Conservation (phyloP, 2,888 invertebrate genomes). For the Melipona bicolor region DNA sequence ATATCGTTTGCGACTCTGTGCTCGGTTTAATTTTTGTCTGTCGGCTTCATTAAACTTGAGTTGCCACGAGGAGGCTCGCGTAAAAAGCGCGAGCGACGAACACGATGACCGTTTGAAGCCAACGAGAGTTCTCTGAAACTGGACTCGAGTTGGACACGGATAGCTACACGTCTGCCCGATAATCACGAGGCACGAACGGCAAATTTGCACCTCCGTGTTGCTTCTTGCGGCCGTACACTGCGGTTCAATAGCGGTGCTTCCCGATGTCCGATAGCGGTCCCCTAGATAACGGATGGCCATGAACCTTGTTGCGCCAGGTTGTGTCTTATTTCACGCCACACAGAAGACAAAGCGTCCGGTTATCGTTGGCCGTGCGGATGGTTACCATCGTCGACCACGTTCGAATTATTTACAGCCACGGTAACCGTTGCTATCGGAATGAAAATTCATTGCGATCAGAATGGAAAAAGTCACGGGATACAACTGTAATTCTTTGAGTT, state of each 20-base stretch:
- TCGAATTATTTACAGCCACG: not conserved
- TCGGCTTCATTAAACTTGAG: conserved; percentile 10
- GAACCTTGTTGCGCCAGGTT: conserved; percentile 37
- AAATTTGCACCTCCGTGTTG: conserved; percentile 55
- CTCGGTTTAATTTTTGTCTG: conserved; percentile 8
- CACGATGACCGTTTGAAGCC: conserved; percentile 7
- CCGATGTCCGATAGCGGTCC: conserved; percentile 27
- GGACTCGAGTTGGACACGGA: conserved; percentile 26
- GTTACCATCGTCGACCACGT: not conserved
- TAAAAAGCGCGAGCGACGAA: conserved; percentile 10
- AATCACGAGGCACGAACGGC: conserved; percentile 35
- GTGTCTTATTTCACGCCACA: conserved; percentile 14
- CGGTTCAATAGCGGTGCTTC: conserved; percentile 36
- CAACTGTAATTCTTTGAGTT: too few relatives aligned
- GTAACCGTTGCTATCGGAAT: too few relatives aligned
- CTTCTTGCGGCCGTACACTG: conserved; percentile 37
- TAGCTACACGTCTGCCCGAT: conserved; percentile 17
- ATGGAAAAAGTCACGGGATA: too few relatives aligned
- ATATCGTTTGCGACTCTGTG: conserved; percentile 4
- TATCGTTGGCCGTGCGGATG: conserved; percentile 11
- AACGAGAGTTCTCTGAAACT: conserved; percentile 24
- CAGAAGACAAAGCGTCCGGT: conserved; percentile 27
- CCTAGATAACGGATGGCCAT: conserved; percentile 39
- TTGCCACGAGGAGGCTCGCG: not conserved
- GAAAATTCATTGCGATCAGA: too few relatives aligned